Evolutionary conservation across 2,113 vertebrate species (phyloP).

Genomic region (Cyanoramphus novaezelandiae): DNA sequence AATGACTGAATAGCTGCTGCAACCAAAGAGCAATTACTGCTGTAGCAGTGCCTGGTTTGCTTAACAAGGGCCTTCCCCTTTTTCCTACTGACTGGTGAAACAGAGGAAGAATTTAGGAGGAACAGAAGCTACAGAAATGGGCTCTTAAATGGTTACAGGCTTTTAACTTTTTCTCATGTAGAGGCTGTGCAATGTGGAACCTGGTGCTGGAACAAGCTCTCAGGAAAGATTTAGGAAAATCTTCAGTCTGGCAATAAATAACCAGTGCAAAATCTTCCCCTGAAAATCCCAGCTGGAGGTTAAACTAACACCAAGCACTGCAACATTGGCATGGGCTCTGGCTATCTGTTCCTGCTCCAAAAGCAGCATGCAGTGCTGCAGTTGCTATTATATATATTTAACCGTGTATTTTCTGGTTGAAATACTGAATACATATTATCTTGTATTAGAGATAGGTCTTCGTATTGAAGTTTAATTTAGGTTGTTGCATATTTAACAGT

Average conservation of each 20-base stretch:
- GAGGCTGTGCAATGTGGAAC: neutral
- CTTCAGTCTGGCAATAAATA: neutral
- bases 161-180: neutral
- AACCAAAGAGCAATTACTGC: neutral
- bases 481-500: neutral
- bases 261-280: neutral
- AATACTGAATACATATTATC: neutral
- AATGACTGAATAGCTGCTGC: accelerated
- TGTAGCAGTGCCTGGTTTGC: neutral
- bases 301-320: neutral
- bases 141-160: neutral
- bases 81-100: neutral
- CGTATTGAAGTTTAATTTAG: neutral
- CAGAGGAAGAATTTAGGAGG: neutral
- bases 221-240: neutral
- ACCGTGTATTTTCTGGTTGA: neutral
- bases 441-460: neutral
- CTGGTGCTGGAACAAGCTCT: neutral
- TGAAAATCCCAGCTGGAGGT: neutral
- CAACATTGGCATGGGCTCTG: neutral
- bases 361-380: neutral
- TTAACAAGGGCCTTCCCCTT: neutral
- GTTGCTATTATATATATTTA: neutral
- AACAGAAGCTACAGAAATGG: neutral
- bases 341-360: neutral